phyloP scores from a whole-genome alignment of 1,140 invertebrate species.

The Aleiodes sp. region DNA sequence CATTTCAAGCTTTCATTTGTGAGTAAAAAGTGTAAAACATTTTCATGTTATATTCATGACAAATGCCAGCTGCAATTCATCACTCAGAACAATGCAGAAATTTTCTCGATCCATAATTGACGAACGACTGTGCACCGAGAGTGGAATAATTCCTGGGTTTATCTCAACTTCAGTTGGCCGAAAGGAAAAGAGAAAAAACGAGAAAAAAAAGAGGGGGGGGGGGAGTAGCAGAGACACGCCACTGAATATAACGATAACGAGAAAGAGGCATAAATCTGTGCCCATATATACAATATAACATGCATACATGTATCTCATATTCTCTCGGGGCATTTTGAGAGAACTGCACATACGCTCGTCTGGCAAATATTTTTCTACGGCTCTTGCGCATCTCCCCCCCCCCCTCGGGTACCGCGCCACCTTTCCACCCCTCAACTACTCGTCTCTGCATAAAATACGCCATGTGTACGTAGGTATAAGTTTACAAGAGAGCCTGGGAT shows the following conservation, averaged over 20 bases:
- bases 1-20: background rate
- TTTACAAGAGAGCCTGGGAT: conserved; percentile 9
- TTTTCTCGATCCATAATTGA: conserved; percentile 27
- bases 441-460: conserved; percentile 8
- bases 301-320: conserved; percentile 9
- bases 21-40: background rate
- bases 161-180: background rate
- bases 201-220: background rate
- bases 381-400: background rate
- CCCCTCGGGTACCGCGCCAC: too few relatives aligned
- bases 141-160: conserved; percentile 23
- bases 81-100: conserved; percentile 25
- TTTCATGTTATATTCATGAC: background rate
- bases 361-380: conserved; percentile 25
- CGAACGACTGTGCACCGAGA: conserved; percentile 25
- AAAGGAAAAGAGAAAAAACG: background rate
- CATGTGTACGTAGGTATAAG: conserved; percentile 4
- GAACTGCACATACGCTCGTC: conserved; percentile 17
- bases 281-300: conserved; percentile 17
- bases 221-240: background rate
- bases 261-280: conserved; percentile 35
- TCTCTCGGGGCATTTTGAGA: conserved; percentile 16
- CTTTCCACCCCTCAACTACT: background rate
- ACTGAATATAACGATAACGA: conserved; percentile 35
- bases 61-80: conserved; percentile 20